phyloP scores from a whole-genome alignment of 2,888 invertebrate species.

The Phaedon cochleariae region DNA sequence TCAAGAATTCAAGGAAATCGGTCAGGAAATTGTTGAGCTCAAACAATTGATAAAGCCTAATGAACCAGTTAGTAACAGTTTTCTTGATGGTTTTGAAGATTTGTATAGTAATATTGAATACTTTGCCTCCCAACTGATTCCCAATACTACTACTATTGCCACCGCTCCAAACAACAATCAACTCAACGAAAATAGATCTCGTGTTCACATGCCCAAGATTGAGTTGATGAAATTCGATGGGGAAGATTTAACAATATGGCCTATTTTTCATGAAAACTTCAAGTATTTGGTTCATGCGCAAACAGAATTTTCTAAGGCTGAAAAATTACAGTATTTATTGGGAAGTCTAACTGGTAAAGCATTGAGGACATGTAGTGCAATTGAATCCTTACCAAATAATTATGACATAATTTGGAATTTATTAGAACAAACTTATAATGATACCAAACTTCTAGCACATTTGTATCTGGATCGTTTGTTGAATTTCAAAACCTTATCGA shows the following conservation, averaged over 20 bases:
- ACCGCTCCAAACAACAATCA: background rate
- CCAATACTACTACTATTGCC: no score
- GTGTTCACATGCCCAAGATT: slow-evolving; percentile 16
- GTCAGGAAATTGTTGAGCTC: slow-evolving; percentile 11
- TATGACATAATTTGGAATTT: background rate
- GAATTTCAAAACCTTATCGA: no score
- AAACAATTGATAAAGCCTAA: slow-evolving; percentile 9
- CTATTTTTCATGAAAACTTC: slow-evolving; percentile 27
- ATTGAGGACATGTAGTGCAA: slow-evolving; percentile 14
- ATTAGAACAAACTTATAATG: no score
- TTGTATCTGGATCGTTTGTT: no score
- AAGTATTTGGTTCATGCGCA: slow-evolving; percentile 21
- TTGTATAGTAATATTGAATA: slow-evolving; percentile 16
- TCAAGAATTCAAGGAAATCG: background rate
- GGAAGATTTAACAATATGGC: slow-evolving; percentile 16
- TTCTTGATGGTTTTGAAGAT: slow-evolving; percentile 13
- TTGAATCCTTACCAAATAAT: background rate
- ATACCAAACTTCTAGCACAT: no score
- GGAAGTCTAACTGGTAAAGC: slow-evolving; percentile 16
- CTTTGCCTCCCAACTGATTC: slow-evolving; percentile 1
- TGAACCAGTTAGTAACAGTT: slow-evolving; percentile 3
- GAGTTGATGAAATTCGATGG: slow-evolving; percentile 24
- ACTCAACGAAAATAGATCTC: background rate
- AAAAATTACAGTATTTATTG: slow-evolving; percentile 25
- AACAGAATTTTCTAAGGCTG: slow-evolving; percentile 17